A percentile compares a stretch with the other conserved stretches of the same genome.
Conservation (phyloP, 2,113 vertebrate species). For the Oryzias celebensis region DNA sequence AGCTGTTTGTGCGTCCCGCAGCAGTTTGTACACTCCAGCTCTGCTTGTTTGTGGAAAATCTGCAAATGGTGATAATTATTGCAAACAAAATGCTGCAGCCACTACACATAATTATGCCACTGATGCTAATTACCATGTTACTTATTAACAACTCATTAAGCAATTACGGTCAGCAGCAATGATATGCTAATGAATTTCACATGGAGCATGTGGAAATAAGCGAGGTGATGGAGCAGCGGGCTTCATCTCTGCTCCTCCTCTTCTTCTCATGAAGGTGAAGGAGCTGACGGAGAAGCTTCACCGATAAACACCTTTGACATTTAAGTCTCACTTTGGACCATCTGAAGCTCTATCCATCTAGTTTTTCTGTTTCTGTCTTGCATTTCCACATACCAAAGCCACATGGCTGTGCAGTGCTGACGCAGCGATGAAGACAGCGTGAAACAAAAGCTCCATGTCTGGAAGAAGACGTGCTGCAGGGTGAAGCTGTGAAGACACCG, state of each 20-base stretch:
- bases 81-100: slow-evolving; percentile 68
- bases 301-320: too few species aligned
- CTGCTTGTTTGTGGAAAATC: slow-evolving; percentile 61
- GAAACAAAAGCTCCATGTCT: too few species aligned
- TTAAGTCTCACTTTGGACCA: too few species aligned
- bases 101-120: slow-evolving; percentile 78
- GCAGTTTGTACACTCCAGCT: slow-evolving; percentile 33
- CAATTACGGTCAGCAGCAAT: slow-evolving; percentile 75
- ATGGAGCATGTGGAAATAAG: slow-evolving; percentile 54
- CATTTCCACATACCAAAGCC: too few species aligned
- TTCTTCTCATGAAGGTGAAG: not conserved
- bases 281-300: not conserved
- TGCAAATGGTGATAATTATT: slow-evolving; percentile 65
- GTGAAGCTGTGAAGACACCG: too few species aligned
- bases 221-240: slow-evolving; percentile 24
- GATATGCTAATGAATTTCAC: slow-evolving; percentile 76
- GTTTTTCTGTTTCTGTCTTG: too few species aligned
- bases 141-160: slow-evolving; percentile 80
- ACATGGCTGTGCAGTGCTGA: too few species aligned
- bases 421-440: too few species aligned
- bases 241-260: too few species aligned
- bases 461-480: too few species aligned
- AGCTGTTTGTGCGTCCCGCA: slow-evolving; percentile 30
- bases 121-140: slow-evolving; percentile 78
- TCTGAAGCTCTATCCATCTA: too few species aligned